A percentile compares a stretch with the other conserved stretches of the same genome.
phyloP scores from a whole-genome alignment of 2,113 vertebrate species.

The Odocoileus hemionus region DNA sequence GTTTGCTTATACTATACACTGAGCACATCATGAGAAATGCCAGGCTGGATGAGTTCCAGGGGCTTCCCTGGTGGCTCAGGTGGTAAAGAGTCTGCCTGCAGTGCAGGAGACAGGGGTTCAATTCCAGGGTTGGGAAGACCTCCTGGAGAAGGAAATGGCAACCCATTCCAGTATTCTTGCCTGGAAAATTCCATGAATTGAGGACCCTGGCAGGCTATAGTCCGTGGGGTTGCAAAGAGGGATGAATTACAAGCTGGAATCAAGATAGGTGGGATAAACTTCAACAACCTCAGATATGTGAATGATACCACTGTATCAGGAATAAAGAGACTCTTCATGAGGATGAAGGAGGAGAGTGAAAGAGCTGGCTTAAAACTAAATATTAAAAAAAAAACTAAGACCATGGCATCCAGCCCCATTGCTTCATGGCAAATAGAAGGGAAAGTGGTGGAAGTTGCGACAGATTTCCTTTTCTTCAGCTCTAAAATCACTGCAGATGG shows the following conservation, averaged over 20 bases:
- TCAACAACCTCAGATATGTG: background rate
- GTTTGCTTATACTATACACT: background rate
- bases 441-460: background rate
- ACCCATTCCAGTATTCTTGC: background rate
- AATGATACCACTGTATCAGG: background rate
- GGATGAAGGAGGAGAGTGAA: background rate
- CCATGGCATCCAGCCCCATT: background rate
- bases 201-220: background rate
- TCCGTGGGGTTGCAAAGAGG: background rate
- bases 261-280: background rate
- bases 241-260: background rate
- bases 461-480: background rate
- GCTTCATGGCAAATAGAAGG: background rate
- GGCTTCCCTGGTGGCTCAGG: background rate
- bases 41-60: background rate
- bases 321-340: background rate
- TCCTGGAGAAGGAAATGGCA: background rate
- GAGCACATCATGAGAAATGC: background rate
- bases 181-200: background rate
- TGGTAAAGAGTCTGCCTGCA: background rate
- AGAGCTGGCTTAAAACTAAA: background rate
- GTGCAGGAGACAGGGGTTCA: background rate
- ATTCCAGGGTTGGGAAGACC: background rate
- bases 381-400: background rate
- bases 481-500: background rate